Percentiles rank a stretch among this genome's conserved stretches.
Conservation (phyloP, 2,888 invertebrate species). For the Didymodactylos carnosus region DNA sequence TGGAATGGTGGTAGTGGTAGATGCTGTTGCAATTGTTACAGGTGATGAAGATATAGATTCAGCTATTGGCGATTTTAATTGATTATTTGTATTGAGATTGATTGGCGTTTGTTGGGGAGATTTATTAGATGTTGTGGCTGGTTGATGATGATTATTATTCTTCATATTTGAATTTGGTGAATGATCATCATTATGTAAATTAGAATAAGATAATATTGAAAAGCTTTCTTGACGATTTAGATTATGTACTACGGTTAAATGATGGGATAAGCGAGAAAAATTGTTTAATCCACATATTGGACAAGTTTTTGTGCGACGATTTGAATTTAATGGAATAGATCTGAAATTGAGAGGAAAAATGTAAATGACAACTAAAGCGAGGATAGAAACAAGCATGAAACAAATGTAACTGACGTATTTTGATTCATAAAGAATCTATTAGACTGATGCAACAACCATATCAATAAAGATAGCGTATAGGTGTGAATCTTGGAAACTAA, state of each 20-base stretch:
- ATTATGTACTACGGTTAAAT: not conserved
- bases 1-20: too few relatives aligned
- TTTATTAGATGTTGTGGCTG: not conserved
- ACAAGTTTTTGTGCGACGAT: not conserved
- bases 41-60: not conserved
- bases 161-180: not conserved
- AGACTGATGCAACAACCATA: too few relatives aligned
- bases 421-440: too few relatives aligned
- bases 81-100: not conserved
- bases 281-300: not conserved
- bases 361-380: too few relatives aligned
- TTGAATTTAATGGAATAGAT: not conserved
- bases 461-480: too few relatives aligned
- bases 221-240: not conserved
- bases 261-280: not conserved
- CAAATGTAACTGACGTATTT: too few relatives aligned
- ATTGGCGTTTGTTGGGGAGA: not conserved
- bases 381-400: too few relatives aligned
- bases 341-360: too few relatives aligned
- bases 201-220: not conserved
- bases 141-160: too few relatives aligned
- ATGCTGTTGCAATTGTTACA: not conserved
- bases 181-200: not conserved
- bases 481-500: too few relatives aligned
- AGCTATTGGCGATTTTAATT: too few relatives aligned